phyloP scores from a whole-genome alignment of 2,113 vertebrate species.

The Malaclemys terrapin region DNA sequence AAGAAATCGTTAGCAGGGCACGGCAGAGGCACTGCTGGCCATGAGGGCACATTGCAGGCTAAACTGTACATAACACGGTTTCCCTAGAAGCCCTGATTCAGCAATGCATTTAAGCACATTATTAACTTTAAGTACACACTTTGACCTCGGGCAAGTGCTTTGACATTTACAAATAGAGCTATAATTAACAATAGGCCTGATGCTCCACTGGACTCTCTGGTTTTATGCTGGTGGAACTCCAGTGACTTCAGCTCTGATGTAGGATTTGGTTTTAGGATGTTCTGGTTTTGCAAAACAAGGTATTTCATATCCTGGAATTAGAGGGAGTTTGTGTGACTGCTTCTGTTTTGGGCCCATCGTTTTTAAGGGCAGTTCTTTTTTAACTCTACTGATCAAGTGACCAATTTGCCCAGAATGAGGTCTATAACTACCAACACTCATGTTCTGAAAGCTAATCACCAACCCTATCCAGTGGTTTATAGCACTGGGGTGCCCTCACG shows the following conservation, averaged over 20 bases:
- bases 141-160: conserved; percentile 37
- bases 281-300: conserved; percentile 36
- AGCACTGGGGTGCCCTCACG: neutral
- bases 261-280: conserved; percentile 31
- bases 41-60: neutral
- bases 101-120: neutral
- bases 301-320: conserved; percentile 50
- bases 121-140: conserved; percentile 42
- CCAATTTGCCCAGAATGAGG: neutral
- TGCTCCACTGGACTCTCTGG: conserved; percentile 71
- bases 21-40: neutral
- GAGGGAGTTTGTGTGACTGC: conserved; percentile 31
- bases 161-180: conserved; percentile 64
- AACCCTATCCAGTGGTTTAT: neutral
- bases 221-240: conserved; percentile 64
- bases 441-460: neutral
- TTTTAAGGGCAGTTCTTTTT: conserved; percentile 49
- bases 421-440: neutral
- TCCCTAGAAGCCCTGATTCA: conserved; percentile 9
- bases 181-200: conserved; percentile 63
- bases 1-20: neutral
- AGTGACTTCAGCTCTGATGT: conserved; percentile 44
- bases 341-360: neutral
- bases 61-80: neutral
- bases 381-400: neutral